Percentiles rank a stretch among this genome's conserved stretches.
These are phyloP conservation scores for Stigmatopora argus DNA, from an alignment of 2,113 vertebrate species.

Conservation along the genomic window DNA sequence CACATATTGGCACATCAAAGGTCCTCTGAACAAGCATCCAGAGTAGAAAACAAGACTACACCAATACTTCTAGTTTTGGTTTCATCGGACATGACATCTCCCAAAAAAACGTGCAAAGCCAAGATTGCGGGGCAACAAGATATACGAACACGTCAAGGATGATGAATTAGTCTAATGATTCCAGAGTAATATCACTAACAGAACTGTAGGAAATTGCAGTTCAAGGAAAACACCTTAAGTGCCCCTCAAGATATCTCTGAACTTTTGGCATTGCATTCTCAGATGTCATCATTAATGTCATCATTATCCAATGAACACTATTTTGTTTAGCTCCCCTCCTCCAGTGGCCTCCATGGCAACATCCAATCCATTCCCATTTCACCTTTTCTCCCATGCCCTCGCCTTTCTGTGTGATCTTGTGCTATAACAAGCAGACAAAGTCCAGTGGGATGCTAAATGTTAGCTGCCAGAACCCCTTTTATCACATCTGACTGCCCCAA, in stretches of 20 bases:
- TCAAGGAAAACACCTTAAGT: constrained; percentile 53
- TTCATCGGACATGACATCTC: not conserved
- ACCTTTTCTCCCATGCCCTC: constrained; percentile 41
- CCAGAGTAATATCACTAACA: constrained; percentile 62
- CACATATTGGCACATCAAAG: constrained; percentile 32
- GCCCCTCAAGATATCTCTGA: constrained; percentile 55
- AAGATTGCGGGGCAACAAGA: constrained; percentile 50
- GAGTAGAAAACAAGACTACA: not conserved
- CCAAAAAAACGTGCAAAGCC: constrained; percentile 19
- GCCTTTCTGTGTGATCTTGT: constrained; percentile 60
- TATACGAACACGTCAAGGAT: constrained; percentile 59
- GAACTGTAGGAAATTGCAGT: constrained; percentile 64
- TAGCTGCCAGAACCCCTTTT: constrained; percentile 32
- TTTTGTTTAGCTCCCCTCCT: constrained; percentile 21
- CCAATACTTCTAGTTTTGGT: not conserved
- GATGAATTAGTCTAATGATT: constrained; percentile 71
- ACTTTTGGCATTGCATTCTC: constrained; percentile 53
- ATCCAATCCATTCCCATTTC: constrained; percentile 33
- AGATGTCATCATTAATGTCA: constrained; percentile 4
- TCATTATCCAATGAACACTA: constrained; percentile 45
- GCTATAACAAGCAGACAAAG: constrained; percentile 67
- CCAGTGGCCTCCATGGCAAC: constrained; percentile 16
- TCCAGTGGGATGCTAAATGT: constrained; percentile 56
- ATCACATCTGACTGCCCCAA: constrained; percentile 47
- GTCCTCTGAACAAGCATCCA: constrained; percentile 23